Conservation (phyloP, 2,888 invertebrate species). For the Charanyca ferruginea region DNA sequence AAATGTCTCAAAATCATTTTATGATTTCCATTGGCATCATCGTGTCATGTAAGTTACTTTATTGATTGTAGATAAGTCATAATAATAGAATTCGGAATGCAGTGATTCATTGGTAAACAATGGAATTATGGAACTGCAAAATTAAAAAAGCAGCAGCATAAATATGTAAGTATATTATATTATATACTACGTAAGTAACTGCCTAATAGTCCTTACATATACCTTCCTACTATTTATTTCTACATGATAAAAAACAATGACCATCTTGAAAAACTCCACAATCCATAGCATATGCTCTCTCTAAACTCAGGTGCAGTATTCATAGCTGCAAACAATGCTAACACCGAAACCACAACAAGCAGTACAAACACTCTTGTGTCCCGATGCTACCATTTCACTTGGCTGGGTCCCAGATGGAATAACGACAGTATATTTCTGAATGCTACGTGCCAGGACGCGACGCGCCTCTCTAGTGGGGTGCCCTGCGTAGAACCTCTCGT, state of each 20-base stretch:
- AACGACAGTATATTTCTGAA: slow-evolving; percentile 89
- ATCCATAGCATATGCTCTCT: neutral
- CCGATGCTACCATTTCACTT: slow-evolving; percentile 93
- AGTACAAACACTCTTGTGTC: slow-evolving; percentile 44
- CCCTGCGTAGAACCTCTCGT: slow-evolving; percentile 93
- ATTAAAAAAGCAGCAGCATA: too few species aligned
- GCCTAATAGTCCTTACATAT: too few species aligned
- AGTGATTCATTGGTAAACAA: slow-evolving; percentile 7
- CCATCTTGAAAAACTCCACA: neutral
- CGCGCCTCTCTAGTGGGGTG: slow-evolving; percentile 87
- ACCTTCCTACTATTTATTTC: too few species aligned
- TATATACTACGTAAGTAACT: too few species aligned
- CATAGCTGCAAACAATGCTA: slow-evolving; percentile 60
- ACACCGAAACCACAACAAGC: slow-evolving; percentile 48
- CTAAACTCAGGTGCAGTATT: slow-evolving; percentile 66
- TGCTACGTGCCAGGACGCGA: slow-evolving; percentile 90
- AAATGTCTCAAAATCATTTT: slow-evolving; percentile 33
- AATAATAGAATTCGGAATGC: neutral
- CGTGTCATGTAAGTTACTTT: slow-evolving; percentile 48
- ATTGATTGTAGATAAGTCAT: slow-evolving; percentile 1
- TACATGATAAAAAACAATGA: neutral
- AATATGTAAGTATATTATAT: too few species aligned
- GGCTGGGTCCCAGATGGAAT: slow-evolving; percentile 92
- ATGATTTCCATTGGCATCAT: slow-evolving; percentile 33
- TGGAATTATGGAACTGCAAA: neutral